phyloP scores from a whole-genome alignment of 2,888 invertebrate genomes.

The Aspidiotus rigidus region DNA sequence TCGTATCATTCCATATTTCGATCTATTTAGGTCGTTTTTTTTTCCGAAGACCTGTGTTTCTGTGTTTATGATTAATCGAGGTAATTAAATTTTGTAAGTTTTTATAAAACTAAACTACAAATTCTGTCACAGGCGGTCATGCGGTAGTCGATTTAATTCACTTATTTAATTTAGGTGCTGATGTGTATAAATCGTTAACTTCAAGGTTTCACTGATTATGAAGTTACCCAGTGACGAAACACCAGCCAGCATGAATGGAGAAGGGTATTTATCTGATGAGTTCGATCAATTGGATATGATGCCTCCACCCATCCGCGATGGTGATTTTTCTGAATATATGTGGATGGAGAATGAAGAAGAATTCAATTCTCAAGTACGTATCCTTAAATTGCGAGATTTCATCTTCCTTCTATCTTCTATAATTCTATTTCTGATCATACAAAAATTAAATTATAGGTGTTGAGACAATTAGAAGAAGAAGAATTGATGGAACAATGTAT shows the following conservation, averaged over 20 bases:
- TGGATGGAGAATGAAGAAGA: constrained; percentile 95
- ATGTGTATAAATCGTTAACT: neutral
- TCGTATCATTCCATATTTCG: too few relatives aligned
- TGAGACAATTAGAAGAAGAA: constrained; percentile 77
- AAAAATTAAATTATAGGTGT: constrained; percentile 50
- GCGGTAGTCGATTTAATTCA: too few relatives aligned
- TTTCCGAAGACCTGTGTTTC: too few relatives aligned
- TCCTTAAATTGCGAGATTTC: neutral
- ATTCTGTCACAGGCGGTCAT: too few relatives aligned
- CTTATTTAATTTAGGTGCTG: too few relatives aligned
- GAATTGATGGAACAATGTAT: constrained; percentile 80
- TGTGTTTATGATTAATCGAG: too few relatives aligned
- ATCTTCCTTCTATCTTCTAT: neutral
- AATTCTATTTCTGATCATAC: too few relatives aligned
- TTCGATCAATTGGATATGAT: constrained; percentile 19
- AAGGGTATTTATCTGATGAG: constrained; percentile 24
- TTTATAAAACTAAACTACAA: too few relatives aligned
- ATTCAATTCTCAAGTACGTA: constrained; percentile 72
- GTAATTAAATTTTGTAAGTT: too few relatives aligned
- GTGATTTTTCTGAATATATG: constrained; percentile 80
- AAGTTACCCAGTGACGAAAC: constrained; percentile 28
- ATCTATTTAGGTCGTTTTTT: too few relatives aligned
- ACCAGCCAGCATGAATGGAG: constrained; percentile 12
- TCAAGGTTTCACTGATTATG: constrained; percentile 15
- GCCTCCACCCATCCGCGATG: constrained; percentile 45